Base-by-base conservation (phyloP, 2,113 vertebrate genomes). In the Oreochromis niloticus region DNA sequence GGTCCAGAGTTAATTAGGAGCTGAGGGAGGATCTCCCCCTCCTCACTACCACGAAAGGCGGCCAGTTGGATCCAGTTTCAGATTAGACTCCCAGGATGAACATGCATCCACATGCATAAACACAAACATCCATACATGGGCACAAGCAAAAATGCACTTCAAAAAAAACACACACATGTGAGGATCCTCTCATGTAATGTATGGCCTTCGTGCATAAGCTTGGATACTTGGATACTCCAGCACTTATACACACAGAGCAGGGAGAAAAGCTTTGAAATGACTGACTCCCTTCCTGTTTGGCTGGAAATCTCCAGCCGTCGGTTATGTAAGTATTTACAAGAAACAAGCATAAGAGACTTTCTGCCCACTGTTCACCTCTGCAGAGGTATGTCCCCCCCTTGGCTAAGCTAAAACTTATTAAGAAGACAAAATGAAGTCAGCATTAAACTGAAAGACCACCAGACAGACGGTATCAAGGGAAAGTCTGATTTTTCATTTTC, bases 1-100 rank as follows among this genome's bases (percentile, higher is more conserved):
- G 86, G 86, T 89, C 88, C 88, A 84, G 87, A 95, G 92, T 96
- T 96, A 96, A 96, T 96, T 96, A 96, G 95, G 95, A 95, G 94
- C 92, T 94, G 89, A 94, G 92, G 95, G 91, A 94, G 93, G 91
- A 91, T 73, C 36, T 19, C 71, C 78, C 84, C 84, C 43, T 50
- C 85, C 84, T 82, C 82, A 82, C 85, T 86, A 86, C 75, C 85
- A 7, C 11, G 87, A 91, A 84, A 9, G 32, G 75, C 82, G 87
- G 87, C 95, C 92, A 91, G 92, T 89, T 96, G 93, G 90, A 95
- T 93, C 94, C 95, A 93, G 85, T 84, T 75, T 92, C 80, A 95
- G 95, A 96, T 95, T 95, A 96, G 91, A 96, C 93, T 96, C 91
- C 92, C 88, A 79, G 80, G 90, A 92, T 86, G 85, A 85, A 91